A percentile compares a stretch with the other conserved stretches of the same genome.
Evolutionary conservation across 2,113 vertebrate species (phyloP).

Genomic region (Carlito syrichta): DNA sequence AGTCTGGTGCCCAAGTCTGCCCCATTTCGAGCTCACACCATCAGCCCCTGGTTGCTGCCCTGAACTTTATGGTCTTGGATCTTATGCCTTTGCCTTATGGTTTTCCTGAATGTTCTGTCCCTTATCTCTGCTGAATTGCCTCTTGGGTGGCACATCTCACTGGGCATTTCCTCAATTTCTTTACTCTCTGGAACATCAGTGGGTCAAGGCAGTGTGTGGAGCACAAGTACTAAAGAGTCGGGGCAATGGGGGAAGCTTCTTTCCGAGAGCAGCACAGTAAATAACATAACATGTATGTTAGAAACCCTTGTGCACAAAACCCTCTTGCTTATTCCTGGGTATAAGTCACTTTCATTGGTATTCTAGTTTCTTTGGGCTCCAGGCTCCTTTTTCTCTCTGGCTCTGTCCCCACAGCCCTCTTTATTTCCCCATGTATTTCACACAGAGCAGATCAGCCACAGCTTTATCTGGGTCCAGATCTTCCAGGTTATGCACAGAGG

Average conservation of each 20-base stretch:
- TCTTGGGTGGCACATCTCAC: background rate
- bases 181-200: background rate
- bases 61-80: no score
- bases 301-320: background rate
- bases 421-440: background rate
- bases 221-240: background rate
- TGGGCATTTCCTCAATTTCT: background rate
- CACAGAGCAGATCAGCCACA: accelerated
- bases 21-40: background rate
- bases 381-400: background rate
- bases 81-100: no score
- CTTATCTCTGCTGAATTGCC: background rate
- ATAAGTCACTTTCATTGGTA: background rate
- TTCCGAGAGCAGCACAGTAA: background rate
- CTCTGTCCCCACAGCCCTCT: accelerated
- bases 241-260: background rate
- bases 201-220: background rate
- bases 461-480: background rate
- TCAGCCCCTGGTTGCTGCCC: no score
- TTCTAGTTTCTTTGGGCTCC: accelerated
- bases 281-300: background rate
- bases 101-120: background rate
- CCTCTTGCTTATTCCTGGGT: no score
- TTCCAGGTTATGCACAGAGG: background rate
- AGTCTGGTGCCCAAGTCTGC: no score